These are phyloP conservation scores for Channa maculata DNA, from an alignment of 2,113 vertebrate species.

Conservation along the genomic window DNA sequence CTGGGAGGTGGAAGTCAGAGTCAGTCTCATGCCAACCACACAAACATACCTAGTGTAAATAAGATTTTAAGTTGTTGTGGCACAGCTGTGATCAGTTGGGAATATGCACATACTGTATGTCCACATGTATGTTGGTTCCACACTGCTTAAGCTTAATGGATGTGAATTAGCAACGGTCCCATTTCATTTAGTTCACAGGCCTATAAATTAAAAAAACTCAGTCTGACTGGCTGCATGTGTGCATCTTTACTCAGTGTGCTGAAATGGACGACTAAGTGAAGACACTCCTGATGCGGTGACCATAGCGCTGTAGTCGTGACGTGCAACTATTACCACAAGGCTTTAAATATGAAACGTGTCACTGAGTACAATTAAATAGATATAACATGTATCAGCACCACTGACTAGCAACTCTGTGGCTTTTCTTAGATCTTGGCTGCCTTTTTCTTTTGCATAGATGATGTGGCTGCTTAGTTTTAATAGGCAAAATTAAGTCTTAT, in stretches of 20 bases:
- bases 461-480: slow-evolving; percentile 47
- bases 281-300: neutral
- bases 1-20: neutral
- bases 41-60: neutral
- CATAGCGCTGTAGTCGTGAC: neutral
- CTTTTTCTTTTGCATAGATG: slow-evolving; percentile 10
- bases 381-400: neutral
- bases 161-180: neutral
- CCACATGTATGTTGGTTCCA: neutral
- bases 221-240: slow-evolving; percentile 14
- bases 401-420: slow-evolving; percentile 12
- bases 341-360: slow-evolving; percentile 24
- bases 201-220: neutral
- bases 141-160: neutral
- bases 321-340: neutral
- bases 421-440: slow-evolving; percentile 11
- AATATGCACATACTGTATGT: neutral
- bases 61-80: neutral
- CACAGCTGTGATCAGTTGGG: slow-evolving; percentile 6
- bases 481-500: slow-evolving; percentile 29
- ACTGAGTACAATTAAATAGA: neutral
- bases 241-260: neutral
- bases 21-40: neutral
- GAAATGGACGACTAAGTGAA: neutral
- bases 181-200: neutral